Conservation (phyloP, 2,113 vertebrate species). For the Glaucomys volans region DNA sequence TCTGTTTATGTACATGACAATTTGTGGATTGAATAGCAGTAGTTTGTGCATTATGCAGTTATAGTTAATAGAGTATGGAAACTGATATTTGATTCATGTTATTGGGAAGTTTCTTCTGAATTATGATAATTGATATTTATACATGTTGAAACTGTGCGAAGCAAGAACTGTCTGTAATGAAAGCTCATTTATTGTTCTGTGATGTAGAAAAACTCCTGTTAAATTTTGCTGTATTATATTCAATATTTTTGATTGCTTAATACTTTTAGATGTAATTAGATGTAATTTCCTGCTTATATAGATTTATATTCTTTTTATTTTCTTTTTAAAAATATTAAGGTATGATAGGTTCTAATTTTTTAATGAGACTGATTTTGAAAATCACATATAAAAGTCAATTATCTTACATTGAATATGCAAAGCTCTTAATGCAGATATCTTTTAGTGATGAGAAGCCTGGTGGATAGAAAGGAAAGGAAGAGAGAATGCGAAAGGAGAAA, state of each 20-base stretch:
- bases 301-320: neutral
- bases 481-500: neutral
- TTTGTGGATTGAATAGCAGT: neutral
- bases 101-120: neutral
- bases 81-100: neutral
- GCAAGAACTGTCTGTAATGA: neutral
- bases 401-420: neutral
- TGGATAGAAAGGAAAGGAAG: neutral
- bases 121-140: neutral
- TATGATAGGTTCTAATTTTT: neutral
- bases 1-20: neutral
- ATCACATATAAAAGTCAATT: neutral
- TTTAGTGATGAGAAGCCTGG: neutral
- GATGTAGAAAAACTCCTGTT: neutral
- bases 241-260: neutral
- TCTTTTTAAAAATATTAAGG: neutral
- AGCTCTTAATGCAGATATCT: neutral
- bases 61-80: neutral
- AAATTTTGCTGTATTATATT: neutral
- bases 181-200: neutral
- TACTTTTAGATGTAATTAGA: neutral
- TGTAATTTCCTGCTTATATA: neutral
- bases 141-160: neutral
- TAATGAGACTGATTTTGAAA: neutral
- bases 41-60: neutral